Evolutionary conservation across 2,113 vertebrate genomes (phyloP).

Genomic region (Acanthisitta chloris): DNA sequence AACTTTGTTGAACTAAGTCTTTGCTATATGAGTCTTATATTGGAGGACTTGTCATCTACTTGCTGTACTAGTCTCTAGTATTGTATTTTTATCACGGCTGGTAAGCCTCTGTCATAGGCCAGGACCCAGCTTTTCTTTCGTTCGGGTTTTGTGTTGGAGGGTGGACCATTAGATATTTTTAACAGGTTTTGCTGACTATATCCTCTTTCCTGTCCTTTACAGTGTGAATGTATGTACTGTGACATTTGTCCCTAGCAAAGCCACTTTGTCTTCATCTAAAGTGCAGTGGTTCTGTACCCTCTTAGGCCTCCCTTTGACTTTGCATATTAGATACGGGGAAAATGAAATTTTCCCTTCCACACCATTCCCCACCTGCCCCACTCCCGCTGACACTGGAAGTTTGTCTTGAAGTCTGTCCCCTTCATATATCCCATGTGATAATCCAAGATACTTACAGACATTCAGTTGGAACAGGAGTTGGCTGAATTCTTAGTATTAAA

Average conservation of each 20-base stretch:
- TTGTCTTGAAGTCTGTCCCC: not conserved
- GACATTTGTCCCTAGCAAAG: not conserved
- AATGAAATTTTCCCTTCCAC: not conserved
- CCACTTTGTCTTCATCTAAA: not conserved
- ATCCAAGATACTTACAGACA: not conserved
- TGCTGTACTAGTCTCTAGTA: not conserved
- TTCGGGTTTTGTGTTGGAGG: not conserved
- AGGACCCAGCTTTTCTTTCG: not conserved
- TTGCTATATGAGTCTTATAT: not conserved
- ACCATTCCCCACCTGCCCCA: not conserved
- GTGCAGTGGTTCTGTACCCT: not conserved
- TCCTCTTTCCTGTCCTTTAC: not conserved
- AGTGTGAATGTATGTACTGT: not conserved
- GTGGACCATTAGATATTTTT: not conserved
- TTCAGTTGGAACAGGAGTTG: not conserved
- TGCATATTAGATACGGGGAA: not conserved
- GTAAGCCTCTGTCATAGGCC: not conserved
- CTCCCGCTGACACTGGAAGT: not conserved
- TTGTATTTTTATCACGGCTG: not conserved
- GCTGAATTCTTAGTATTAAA: not conserved
- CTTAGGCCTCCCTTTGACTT: not conserved
- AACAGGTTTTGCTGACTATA: rapidly evolving
- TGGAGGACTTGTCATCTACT: not conserved
- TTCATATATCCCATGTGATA: not conserved
- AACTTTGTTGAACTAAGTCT: not conserved